Evolutionary conservation across 53 echinoderm and acorn worm species (phyloP).

Genomic region (Holothuria leucospilota): DNA sequence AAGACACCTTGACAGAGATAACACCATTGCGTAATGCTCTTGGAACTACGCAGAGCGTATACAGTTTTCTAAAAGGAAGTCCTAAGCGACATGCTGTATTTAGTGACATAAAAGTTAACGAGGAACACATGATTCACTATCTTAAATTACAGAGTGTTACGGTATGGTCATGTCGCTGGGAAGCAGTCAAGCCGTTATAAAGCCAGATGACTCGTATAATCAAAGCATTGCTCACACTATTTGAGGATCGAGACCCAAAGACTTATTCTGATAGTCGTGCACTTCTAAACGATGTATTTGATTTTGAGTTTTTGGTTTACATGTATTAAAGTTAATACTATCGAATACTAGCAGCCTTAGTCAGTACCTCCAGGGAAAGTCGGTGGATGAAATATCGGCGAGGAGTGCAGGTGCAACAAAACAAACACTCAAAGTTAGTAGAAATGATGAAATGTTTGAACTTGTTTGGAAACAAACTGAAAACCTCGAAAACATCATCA

Average conservation of each 20-base stretch:
- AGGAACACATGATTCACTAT: not conserved
- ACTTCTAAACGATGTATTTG: not conserved
- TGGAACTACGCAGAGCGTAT: constrained; percentile 30
- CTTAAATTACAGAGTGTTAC: constrained; percentile 39
- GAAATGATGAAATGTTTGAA: too few species aligned
- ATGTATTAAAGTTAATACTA: too few species aligned
- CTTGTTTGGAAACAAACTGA: too few species aligned
- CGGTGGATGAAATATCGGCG: too few species aligned
- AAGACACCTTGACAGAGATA: constrained; percentile 30
- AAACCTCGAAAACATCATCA: too few species aligned
- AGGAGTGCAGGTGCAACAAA: too few species aligned
- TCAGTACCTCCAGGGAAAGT: too few species aligned
- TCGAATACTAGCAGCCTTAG: too few species aligned
- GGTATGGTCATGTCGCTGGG: constrained; percentile 22
- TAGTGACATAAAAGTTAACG: constrained; percentile 13
- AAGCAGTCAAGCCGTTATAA: constrained; percentile 33
- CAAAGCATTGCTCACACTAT: too few species aligned
- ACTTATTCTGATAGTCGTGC: not conserved
- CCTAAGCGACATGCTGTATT: constrained; percentile 41
- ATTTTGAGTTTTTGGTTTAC: too few species aligned
- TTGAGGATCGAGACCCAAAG: too few species aligned
- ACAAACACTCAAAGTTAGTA: too few species aligned
- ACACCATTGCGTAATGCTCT: constrained; percentile 25
- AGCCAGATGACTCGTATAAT: constrained; percentile 18
- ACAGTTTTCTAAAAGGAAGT: constrained; percentile 30